Evolutionary conservation across 2,888 invertebrate genomes (phyloP), one percentile per base, ranked within the genome.

Genomic region (Scaptomyza caliginosa): DNA sequence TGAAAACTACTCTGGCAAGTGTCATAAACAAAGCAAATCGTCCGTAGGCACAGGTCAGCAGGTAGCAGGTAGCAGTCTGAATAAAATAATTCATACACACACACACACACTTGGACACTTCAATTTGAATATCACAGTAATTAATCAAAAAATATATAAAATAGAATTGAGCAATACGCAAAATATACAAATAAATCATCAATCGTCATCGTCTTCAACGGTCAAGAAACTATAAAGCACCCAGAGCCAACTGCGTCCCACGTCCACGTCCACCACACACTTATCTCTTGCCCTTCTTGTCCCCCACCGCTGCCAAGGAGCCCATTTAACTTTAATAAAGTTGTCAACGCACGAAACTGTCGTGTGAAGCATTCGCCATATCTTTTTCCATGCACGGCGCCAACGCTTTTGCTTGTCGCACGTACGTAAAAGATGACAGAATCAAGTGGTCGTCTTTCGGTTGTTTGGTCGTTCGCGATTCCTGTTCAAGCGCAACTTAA

Each of bases 181-280:
- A 64, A 74, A 72, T 63, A 58, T 58, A 67, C 76, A 78, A 72
- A 85, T 85, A 81, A 81, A 85, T 81, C 80, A 82, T 72, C 69
- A 65, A 85, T 81, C 74, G 82, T 85, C 80, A 79, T 74, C 82
- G 76, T 82, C 66, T 49, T 57, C 55, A 58, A 43, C 81, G 83
- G 83, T 83, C 83, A 83, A 83, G 84, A 78, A 86, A 86, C 83
- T 83, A 81, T 83, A 84, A 84, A 83, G 83, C 83, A 77, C 77
- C 74, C 51, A 73, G 48, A 67, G 45, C 57, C 38, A 28, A 28
- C 4, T 45, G 51, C 74, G 55, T 70, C 58, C 74, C 58, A 58
- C 69, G 70, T 67, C 57, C 66, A 70, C 58, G 23, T 19, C 16
- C 24, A n/a, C n/a, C n/a, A n/a, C n/a, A n/a, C n/a, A n/a, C n/a